Percentiles rank a stretch among this genome's conserved stretches.
Conservation (phyloP, 2,797 vertebrate species). For the Telmatherina bonti region DNA sequence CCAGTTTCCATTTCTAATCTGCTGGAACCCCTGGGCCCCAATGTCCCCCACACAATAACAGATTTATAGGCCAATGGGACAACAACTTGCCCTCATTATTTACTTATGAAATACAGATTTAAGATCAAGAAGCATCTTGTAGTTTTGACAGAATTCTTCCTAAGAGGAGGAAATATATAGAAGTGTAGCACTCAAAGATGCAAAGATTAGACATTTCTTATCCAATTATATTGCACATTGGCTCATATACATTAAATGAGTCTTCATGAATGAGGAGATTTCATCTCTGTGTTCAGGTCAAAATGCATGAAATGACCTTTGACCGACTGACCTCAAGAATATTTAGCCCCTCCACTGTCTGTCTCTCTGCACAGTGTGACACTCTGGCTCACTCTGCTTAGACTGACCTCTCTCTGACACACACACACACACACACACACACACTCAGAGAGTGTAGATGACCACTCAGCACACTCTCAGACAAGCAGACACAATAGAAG, state of each 20-base stretch:
- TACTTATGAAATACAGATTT: not conserved
- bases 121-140: not conserved
- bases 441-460: constrained; percentile 44
- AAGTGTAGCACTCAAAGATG: constrained; percentile 54
- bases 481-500: constrained; percentile 66
- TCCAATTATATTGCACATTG: not conserved
- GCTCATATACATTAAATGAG: not conserved
- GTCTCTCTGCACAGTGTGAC: constrained; percentile 47
- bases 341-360: constrained; percentile 50
- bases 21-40: not conserved
- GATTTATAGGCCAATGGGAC: not conserved
- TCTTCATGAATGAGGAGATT: constrained; percentile 7
- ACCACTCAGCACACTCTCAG: constrained; percentile 59
- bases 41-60: not conserved
- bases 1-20: not conserved
- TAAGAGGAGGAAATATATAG: not conserved
- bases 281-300: constrained; percentile 9
- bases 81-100: not conserved
- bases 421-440: constrained; percentile 52
- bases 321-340: constrained; percentile 57
- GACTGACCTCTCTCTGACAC: constrained; percentile 66
- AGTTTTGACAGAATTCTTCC: not conserved
- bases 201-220: constrained; percentile 32
- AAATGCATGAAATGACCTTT: constrained; percentile 39
- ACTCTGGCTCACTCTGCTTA: constrained; percentile 42